A percentile compares a stretch with the other conserved stretches of the same genome.
These are phyloP conservation scores for Aporophyla lueneburgensis DNA, from an alignment of 2,888 invertebrate species.

Conservation along the genomic window DNA sequence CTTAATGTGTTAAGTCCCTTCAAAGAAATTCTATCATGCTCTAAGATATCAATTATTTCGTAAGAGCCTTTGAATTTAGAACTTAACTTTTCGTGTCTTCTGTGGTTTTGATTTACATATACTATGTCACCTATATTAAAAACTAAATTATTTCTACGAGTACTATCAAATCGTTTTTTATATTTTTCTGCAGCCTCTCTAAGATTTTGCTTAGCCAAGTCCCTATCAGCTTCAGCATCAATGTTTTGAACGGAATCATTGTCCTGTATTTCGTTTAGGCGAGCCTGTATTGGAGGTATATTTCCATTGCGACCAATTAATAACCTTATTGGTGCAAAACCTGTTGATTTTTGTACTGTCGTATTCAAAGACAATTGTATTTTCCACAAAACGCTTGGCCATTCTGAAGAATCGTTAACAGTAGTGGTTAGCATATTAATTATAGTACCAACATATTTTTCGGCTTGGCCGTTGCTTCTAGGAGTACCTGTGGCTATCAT, in stretches of 20 bases:
- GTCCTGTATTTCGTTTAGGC: background rate
- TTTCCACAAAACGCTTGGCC: conserved; percentile 32
- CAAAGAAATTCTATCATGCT: background rate
- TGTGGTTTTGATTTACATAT: too few relatives aligned
- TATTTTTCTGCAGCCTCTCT: conserved; percentile 1
- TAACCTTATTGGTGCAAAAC: conserved; percentile 17
- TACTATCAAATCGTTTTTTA: conserved; percentile 19
- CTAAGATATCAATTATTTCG: too few relatives aligned
- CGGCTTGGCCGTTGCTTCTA: conserved; percentile 53
- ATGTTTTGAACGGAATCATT: background rate
- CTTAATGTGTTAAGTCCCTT: conserved; percentile 9
- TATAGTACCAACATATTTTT: conserved; percentile 20
- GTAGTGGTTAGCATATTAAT: conserved; percentile 20
- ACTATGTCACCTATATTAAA: conserved; percentile 3
- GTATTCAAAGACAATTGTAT: conserved; percentile 17
- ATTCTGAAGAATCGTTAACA: conserved; percentile 10
- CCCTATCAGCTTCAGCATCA: conserved; percentile 19
- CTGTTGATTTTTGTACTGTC: conserved; percentile 21
- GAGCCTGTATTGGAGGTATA: too few relatives aligned
- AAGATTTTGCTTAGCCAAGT: conserved; percentile 8
- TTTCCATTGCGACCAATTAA: conserved; percentile 15
- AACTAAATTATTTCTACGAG: conserved; percentile 16
- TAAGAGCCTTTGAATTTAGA: too few relatives aligned
- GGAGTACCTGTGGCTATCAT: conserved; percentile 43
- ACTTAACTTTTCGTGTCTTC: too few relatives aligned